Percentiles rank a stretch among this genome's conserved stretches.
phyloP scores from a whole-genome alignment of 2,888 invertebrate genomes.

The Drosophila cognata region DNA sequence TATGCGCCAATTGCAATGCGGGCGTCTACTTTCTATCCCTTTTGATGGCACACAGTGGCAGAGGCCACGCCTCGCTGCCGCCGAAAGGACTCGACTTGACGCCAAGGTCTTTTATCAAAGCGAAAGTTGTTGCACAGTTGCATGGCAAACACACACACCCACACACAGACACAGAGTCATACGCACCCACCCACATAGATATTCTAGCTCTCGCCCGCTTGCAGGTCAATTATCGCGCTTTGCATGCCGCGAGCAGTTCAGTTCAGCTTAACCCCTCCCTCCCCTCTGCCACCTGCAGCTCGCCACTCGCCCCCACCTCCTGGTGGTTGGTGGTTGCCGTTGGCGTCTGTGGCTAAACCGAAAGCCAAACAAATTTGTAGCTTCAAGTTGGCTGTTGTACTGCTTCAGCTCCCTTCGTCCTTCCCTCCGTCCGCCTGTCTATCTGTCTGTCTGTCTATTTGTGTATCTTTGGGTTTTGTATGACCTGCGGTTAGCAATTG shows the following conservation, averaged over 20 bases:
- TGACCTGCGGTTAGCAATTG: constrained; percentile 65
- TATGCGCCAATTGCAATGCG: constrained; percentile 45
- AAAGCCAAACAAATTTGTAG: constrained; percentile 74
- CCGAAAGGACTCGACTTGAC: constrained; percentile 71
- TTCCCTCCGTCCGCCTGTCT: constrained; percentile 11
- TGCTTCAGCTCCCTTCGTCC: neutral
- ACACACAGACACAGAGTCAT: constrained; percentile 20
- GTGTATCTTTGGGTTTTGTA: constrained; percentile 32
- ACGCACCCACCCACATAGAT: constrained; percentile 16
- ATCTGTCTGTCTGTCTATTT: constrained; percentile 13
- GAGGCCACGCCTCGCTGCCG: constrained; percentile 65
- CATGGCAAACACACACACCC: constrained; percentile 57
- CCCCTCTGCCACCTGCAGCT: constrained; percentile 4
- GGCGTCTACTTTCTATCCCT: constrained; percentile 27
- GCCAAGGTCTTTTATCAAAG: constrained; percentile 80
- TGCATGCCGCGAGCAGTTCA: constrained; percentile 68
- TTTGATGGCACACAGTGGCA: constrained; percentile 44
- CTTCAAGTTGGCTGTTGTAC: constrained; percentile 59
- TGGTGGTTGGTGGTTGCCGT: constrained; percentile 36
- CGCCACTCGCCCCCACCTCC: neutral
- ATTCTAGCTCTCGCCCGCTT: constrained; percentile 46
- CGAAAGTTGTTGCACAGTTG: constrained; percentile 79
- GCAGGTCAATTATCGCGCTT: constrained; percentile 77
- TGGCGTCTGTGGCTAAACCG: constrained; percentile 54
- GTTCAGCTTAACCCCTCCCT: constrained; percentile 38